Evolutionary conservation across 92 coral and sea anemone genomes (phyloP), one percentile per base, ranked within the genome.

Genomic region (Phenganax marumi): DNA sequence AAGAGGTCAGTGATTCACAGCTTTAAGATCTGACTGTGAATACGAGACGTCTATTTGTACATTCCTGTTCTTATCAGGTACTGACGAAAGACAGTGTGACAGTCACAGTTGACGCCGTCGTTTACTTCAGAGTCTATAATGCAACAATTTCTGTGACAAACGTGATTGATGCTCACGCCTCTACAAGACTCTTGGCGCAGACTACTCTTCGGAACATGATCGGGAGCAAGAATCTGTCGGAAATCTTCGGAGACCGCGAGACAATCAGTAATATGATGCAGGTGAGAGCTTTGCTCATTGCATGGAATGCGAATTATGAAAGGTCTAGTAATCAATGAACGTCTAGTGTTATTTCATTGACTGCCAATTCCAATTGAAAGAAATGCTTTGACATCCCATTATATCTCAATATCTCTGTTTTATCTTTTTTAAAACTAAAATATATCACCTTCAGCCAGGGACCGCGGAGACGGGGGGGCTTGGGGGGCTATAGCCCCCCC

Each of bases 31-130:
- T 56, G 62, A 56, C 62, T 11, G 12, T 4, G 43, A 33, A 33
- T 56, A 5, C 16, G 18, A 56, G 62, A 58, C 21, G n/a, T 13
- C 12, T 58, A 21, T 16, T 58, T 13, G 43, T 33, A 33, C 43
- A 33, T 58, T 17, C 1, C 23, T 68, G 46, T 26, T 46, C 12
- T 53, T 10, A 11, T 56, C 66, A 94, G 97, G 97, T 91, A 12
- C 88, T 95, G 33, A 95, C 98, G 17, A 90, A 90, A 75, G 98
- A 95, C 85, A 95, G 98, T 62, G 98, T 95, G 73, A 95, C 98
- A 7, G 97, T 95, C n/a, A 95, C 98, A 10, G 98, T 95, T 49
- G 98, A 95, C 52, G 98, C 98, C 23, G 98, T 92, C 66, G 98
- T 95, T 12, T 95, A 92, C 84, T 95, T 95, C 90, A 90, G 97